Evolutionary conservation across 2,113 vertebrate genomes (phyloP), one percentile per base, ranked within the genome.

Genomic region (Terrapene triunguis): DNA sequence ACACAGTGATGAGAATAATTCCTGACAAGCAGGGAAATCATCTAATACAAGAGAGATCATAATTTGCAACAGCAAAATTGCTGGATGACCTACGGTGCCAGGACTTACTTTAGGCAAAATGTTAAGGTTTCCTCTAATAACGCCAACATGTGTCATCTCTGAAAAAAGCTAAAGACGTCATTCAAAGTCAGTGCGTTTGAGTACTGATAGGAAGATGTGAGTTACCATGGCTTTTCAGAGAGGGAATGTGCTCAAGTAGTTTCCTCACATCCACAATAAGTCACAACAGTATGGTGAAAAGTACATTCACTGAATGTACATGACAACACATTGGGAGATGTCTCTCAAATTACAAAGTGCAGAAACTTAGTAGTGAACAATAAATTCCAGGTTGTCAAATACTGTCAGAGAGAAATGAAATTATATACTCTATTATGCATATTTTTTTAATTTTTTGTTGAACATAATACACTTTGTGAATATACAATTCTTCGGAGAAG

Each of bases 1-100:
- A 84, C 84, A 13, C 10, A 88, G 85, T 96, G 97, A 98, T 97
- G 96, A 97, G 94, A 96, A 97, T 96, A 97, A 98, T 96, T 97
- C 96, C 93, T 97, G 96, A 97, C 98, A 97, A 94, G 97, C 93
- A 94, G 93, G 81, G 89, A 96, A 94, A 95, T 97, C 1, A 0
- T 93, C 92, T 96, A 92, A 97, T 97, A 90, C 89, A 88, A 96
- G 90, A 94, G 90, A 95, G 76, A 95, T 21, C 92, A 89, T 96
- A 92, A 97, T 97, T 97, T 94, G 89, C 85, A 96, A 38, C 89
- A 97, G 92, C 89, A 94, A 95, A 97, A 97, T 98, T 98, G 95
- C 97, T 93, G 95, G 94, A 97, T 98, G 96, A 97, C 92, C 96
- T 93, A 1, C 21, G 88, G 91, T 87, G 78, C 89, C 25, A 79